These are phyloP conservation scores for Sturnira hondurensis DNA, from an alignment of 2,113 vertebrate genomes.

Conservation along the genomic window DNA sequence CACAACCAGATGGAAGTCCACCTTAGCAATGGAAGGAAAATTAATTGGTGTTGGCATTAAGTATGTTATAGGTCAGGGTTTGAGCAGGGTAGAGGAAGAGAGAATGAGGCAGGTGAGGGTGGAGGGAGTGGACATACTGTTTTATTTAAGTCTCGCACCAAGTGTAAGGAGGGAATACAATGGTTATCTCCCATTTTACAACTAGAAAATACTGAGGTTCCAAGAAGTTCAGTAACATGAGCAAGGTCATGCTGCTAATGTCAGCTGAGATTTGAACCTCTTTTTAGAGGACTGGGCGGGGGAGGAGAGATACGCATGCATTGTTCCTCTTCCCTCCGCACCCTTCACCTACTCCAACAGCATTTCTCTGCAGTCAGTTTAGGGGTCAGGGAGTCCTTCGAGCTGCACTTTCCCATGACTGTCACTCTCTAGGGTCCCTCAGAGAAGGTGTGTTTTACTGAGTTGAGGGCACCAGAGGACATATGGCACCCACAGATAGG, in stretches of 20 bases:
- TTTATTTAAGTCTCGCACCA: background rate
- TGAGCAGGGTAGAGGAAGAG: background rate
- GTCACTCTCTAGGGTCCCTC: background rate
- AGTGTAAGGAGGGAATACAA: background rate
- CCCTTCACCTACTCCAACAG: rapidly evolving
- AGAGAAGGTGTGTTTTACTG: background rate
- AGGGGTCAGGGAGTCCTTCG: background rate
- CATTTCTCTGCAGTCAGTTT: background rate
- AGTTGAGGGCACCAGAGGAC: background rate
- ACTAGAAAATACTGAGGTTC: background rate
- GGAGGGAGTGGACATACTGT: background rate
- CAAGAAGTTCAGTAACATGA: background rate
- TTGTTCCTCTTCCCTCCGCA: background rate
- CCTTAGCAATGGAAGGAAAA: slow-evolving; percentile 68
- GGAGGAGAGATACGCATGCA: too few relatives aligned
- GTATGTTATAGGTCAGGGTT: slow-evolving; percentile 68
- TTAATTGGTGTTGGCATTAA: slow-evolving; percentile 79
- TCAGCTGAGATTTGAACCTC: background rate
- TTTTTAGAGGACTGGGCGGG: background rate
- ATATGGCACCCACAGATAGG: background rate
- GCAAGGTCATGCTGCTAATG: background rate
- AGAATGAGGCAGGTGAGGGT: background rate
- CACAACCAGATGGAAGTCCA: slow-evolving; percentile 68
- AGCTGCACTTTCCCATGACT: background rate
- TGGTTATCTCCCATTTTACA: background rate